Evolutionary conservation across 2,888 invertebrate genomes (phyloP).

Genomic region (Poecilus cupreus): DNA sequence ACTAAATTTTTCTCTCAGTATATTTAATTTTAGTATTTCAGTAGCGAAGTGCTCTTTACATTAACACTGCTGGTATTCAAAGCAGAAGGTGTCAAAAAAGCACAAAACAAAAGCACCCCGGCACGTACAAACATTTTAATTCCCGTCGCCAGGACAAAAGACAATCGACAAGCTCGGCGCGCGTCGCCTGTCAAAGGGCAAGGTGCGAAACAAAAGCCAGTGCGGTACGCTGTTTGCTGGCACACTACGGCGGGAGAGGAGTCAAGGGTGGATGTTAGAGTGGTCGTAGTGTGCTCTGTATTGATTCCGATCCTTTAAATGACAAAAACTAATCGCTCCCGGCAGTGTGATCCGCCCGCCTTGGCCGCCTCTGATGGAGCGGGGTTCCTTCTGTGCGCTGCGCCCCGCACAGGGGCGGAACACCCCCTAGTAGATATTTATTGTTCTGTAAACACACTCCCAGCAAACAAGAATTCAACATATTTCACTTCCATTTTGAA

Average conservation of each 20-base stretch:
- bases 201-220: slow-evolving; percentile 40
- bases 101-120: slow-evolving; percentile 28
- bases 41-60: slow-evolving; percentile 12
- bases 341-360: slow-evolving; percentile 40
- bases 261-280: not conserved
- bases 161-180: slow-evolving; percentile 40
- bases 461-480: too few relatives aligned
- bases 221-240: not conserved
- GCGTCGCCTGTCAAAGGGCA: slow-evolving; percentile 46
- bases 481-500: too few relatives aligned
- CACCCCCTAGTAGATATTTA: not conserved
- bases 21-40: slow-evolving; percentile 37
- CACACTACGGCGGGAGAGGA: not conserved
- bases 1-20: slow-evolving; percentile 10
- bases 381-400: not conserved
- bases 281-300: slow-evolving; percentile 35
- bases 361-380: not conserved
- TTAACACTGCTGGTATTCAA: slow-evolving; percentile 9
- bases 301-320: slow-evolving; percentile 50
- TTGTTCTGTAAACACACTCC: not conserved
- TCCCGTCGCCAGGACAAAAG: slow-evolving; percentile 34
- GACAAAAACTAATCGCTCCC: slow-evolving; percentile 56
- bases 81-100: slow-evolving; percentile 36
- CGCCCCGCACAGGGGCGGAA: not conserved
- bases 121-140: slow-evolving; percentile 48